Conservation (phyloP, 2,113 vertebrate species). For the Osmerus eperlanus region DNA sequence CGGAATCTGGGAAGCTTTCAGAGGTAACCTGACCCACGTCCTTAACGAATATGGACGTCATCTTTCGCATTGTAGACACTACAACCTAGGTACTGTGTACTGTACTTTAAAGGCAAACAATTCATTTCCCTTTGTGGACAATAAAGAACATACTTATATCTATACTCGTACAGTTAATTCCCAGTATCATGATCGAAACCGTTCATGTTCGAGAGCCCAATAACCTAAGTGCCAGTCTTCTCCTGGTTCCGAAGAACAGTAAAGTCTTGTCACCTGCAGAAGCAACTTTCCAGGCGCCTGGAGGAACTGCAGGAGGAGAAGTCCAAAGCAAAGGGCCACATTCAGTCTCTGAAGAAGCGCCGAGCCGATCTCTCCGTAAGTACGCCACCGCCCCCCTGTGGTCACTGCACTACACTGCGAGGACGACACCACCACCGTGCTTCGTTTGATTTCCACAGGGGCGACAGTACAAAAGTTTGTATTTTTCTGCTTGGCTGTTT, state of each 20-base stretch:
- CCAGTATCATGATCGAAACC: too few relatives aligned
- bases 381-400: neutral
- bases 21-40: slow-evolving; percentile 37
- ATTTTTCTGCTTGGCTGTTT: neutral
- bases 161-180: too few relatives aligned
- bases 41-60: neutral
- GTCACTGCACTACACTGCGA: too few relatives aligned
- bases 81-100: too few relatives aligned
- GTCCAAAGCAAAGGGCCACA: slow-evolving; percentile 58
- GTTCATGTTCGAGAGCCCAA: too few relatives aligned
- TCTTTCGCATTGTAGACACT: neutral
- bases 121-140: too few relatives aligned
- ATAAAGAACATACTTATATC: too few relatives aligned
- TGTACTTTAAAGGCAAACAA: too few relatives aligned
- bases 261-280: slow-evolving; percentile 40
- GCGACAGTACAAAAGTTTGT: neutral
- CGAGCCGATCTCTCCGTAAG: slow-evolving; percentile 66
- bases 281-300: slow-evolving; percentile 54
- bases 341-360: slow-evolving; percentile 73
- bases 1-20: slow-evolving; percentile 24
- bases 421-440: too few relatives aligned
- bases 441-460: neutral
- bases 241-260: too few relatives aligned
- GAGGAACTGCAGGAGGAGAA: slow-evolving; percentile 62
- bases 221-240: too few relatives aligned